Evolutionary conservation across 1,140 invertebrate genomes (phyloP).

Genomic region (Halesus radiatus): DNA sequence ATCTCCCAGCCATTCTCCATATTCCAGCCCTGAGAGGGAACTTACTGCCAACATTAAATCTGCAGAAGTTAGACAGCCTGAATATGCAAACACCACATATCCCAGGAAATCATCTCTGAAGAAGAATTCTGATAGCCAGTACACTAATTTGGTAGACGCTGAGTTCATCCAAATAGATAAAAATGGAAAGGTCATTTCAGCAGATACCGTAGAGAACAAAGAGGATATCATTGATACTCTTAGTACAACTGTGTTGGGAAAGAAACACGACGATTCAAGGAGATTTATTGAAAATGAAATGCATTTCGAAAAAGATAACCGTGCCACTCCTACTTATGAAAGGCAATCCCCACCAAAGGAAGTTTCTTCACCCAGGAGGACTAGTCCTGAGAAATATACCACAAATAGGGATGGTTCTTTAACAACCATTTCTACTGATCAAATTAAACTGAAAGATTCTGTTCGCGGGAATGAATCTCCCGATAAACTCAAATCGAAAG

Average conservation of each 20-base stretch:
- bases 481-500: constrained; percentile 7
- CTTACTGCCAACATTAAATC: constrained; percentile 53
- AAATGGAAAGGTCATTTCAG: constrained; percentile 45
- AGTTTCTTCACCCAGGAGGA: constrained; percentile 21
- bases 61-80: constrained; percentile 47
- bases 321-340: neutral
- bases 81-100: constrained; percentile 43
- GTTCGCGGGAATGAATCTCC: constrained; percentile 26
- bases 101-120: constrained; percentile 56
- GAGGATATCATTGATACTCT: neutral
- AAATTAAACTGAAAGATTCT: constrained; percentile 19
- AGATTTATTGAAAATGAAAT: constrained; percentile 59
- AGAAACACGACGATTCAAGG: constrained; percentile 49
- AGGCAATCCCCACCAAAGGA: constrained; percentile 19
- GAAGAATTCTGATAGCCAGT: constrained; percentile 49
- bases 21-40: constrained; percentile 59
- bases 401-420: neutral
- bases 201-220: constrained; percentile 17
- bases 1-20: constrained; percentile 59
- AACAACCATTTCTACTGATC: constrained; percentile 10
- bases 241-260: neutral
- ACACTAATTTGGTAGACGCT: constrained; percentile 54
- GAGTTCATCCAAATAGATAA: constrained; percentile 54
- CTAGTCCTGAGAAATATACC: constrained; percentile 45
- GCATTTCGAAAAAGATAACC: constrained; percentile 42